Evolutionary conservation across 2,888 invertebrate species (phyloP), one percentile per base, ranked within the genome.

Genomic region (Bembecia ichneumoniformis): DNA sequence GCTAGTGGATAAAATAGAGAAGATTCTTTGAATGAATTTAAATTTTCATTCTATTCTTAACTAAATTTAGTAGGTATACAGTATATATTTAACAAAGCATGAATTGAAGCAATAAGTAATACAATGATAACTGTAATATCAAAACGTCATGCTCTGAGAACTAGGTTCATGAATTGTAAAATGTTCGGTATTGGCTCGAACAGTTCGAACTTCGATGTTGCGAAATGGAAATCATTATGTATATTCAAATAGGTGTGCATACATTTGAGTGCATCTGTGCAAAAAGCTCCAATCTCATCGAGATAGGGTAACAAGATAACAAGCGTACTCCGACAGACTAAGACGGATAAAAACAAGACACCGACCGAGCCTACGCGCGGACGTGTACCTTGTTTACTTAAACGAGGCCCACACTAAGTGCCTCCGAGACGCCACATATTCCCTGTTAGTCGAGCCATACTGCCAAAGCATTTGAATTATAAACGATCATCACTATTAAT

Each of bases 221-320:
- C 53, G 28, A 51, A 52, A 47, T 52, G 46, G 49, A 47, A 51
- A 52, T 56, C 55, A 55, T 56, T 57, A 57, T 50, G 55, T 50
- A 51, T 54, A 53, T 55, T 57, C 52, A 54, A 55, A 57, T 52
- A 57, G 56, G 59, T 61, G 60, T 62, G 60, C 60, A 60, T 65
- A 63, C 60, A 64, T 63, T 28, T 58, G 60, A 57, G 54, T 57
- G 58, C 59, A 60, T 60, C 58, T 57, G 62, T 58, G 68, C 77
- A 86, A 84, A 84, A 83, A 83, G 80, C 78, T 69, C 80, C 76
- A 82, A 83, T 83, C 82, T 80, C 69, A 63, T 64, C 71, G 70
- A 80, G 86, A 84, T 86, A 83, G 83, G 82, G 81, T 84, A 87
- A 87, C 84, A 84, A 84, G 86, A 84, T 87, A 86, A 86, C 82